Evolutionary conservation across 1,140 invertebrate genomes (phyloP).

Genomic region (Euborellia annulipes): DNA sequence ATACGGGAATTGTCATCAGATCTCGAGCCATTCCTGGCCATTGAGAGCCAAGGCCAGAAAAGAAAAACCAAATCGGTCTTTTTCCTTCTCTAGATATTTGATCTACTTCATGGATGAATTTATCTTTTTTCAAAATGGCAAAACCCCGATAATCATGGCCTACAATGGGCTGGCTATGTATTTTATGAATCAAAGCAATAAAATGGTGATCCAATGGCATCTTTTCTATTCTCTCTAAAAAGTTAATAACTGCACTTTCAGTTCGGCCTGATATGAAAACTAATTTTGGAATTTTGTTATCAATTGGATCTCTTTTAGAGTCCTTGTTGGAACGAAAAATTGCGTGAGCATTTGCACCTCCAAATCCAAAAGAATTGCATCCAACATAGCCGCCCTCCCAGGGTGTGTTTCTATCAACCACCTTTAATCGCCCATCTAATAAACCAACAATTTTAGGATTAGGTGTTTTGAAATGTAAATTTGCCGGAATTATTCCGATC

Average conservation of each 20-base stretch:
- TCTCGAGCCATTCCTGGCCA: slow-evolving; percentile 68
- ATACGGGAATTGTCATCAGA: slow-evolving; percentile 50
- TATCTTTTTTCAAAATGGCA: not conserved
- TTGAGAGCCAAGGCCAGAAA: slow-evolving; percentile 82
- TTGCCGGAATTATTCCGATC: slow-evolving; percentile 54
- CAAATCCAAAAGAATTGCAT: not conserved
- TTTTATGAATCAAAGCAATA: not conserved
- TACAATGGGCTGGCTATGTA: not conserved
- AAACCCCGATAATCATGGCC: not conserved
- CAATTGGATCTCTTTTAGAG: not conserved
- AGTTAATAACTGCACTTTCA: not conserved
- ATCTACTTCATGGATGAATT: not conserved
- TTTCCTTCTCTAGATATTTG: slow-evolving; percentile 35
- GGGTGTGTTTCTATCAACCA: too few relatives aligned
- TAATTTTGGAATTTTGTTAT: not conserved
- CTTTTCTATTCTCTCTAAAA: not conserved
- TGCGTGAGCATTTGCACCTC: not conserved
- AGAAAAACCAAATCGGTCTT: slow-evolving; percentile 71
- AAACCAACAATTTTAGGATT: slow-evolving; percentile 58
- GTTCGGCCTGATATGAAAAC: not conserved
- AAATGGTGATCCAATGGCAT: not conserved
- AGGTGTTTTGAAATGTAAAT: slow-evolving; percentile 57
- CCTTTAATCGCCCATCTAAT: slow-evolving; percentile 46
- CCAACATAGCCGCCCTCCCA: not conserved
- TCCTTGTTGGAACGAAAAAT: not conserved